Percentiles rank a stretch among this genome's conserved stretches.
These are phyloP conservation scores for Entelurus aequoreus DNA, from an alignment of 2,113 vertebrate species.

Conservation along the genomic window DNA sequence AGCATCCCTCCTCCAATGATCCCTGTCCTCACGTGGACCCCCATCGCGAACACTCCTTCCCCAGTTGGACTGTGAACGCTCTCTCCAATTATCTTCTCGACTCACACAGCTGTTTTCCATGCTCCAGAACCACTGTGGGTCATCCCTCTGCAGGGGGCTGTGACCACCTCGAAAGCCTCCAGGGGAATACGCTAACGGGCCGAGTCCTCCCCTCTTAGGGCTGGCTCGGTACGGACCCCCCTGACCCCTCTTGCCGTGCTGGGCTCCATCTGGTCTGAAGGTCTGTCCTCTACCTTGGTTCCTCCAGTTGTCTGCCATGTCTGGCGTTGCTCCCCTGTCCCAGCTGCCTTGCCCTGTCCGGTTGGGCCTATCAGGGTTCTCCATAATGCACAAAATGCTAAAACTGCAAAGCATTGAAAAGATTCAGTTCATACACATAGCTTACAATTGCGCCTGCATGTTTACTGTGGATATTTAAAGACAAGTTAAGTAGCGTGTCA, in stretches of 20 bases:
- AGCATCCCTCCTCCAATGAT: slow-evolving; percentile 30
- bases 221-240: slow-evolving; percentile 64
- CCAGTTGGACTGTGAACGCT: slow-evolving; percentile 52
- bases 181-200: slow-evolving; percentile 65
- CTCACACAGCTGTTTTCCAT: slow-evolving; percentile 58
- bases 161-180: slow-evolving; percentile 67
- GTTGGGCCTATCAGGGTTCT: slow-evolving; percentile 74
- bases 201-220: slow-evolving; percentile 70
- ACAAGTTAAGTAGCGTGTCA: neutral
- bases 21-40: slow-evolving; percentile 54
- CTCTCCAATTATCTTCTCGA: slow-evolving; percentile 76
- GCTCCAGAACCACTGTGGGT: slow-evolving; percentile 68
- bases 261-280: slow-evolving; percentile 70
- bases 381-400: slow-evolving; percentile 71
- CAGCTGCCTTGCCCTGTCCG: slow-evolving; percentile 68
- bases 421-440: neutral
- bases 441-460: too few species aligned
- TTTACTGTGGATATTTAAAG: neutral
- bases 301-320: slow-evolving; percentile 73
- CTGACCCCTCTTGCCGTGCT: slow-evolving; percentile 65
- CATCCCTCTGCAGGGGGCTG: slow-evolving; percentile 77
- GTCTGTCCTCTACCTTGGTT: slow-evolving; percentile 65
- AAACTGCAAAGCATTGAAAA: slow-evolving; percentile 27
- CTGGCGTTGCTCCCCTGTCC: slow-evolving; percentile 61
- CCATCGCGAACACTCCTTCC: slow-evolving; percentile 70